Conservation (phyloP, 2,113 vertebrate genomes). For the Gambusia holbrooki region DNA sequence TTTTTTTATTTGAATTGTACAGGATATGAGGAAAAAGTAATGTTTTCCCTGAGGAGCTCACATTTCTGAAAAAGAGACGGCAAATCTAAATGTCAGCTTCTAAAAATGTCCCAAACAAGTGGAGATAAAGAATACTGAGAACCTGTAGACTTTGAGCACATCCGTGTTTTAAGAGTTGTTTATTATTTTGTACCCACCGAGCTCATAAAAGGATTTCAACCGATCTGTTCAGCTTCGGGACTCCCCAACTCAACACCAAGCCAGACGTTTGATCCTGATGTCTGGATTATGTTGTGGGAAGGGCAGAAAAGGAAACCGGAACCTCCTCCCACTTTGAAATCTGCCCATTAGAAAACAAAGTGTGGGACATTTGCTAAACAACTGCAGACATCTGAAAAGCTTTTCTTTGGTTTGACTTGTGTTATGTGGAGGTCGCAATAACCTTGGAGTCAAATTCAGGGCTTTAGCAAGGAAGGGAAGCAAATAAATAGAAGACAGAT, state of each 20-base stretch:
- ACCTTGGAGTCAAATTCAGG: slow-evolving; percentile 16
- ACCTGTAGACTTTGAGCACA: too few species aligned
- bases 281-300: slow-evolving; percentile 18
- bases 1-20: too few species aligned
- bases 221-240: slow-evolving; percentile 3
- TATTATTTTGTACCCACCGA: too few species aligned
- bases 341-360: neutral
- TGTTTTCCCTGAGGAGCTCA: too few species aligned
- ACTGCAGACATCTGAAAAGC: neutral
- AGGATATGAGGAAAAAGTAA: too few species aligned
- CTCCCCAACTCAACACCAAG: neutral
- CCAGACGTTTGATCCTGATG: slow-evolving; percentile 2
- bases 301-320: slow-evolving; percentile 5
- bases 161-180: too few species aligned
- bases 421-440: slow-evolving; percentile 15
- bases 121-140: too few species aligned
- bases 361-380: slow-evolving; percentile 8
- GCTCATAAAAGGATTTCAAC: too few species aligned
- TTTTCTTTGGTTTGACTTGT: slow-evolving; percentile 5
- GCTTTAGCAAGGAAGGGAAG: neutral
- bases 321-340: slow-evolving; percentile 8
- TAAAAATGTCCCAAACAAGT: too few species aligned
- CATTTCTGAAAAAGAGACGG: too few species aligned
- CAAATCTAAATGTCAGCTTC: too few species aligned
- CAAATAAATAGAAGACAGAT: neutral